Evolutionary conservation across 2,113 vertebrate genomes (phyloP).

Genomic region (Lagopus leucura): DNA sequence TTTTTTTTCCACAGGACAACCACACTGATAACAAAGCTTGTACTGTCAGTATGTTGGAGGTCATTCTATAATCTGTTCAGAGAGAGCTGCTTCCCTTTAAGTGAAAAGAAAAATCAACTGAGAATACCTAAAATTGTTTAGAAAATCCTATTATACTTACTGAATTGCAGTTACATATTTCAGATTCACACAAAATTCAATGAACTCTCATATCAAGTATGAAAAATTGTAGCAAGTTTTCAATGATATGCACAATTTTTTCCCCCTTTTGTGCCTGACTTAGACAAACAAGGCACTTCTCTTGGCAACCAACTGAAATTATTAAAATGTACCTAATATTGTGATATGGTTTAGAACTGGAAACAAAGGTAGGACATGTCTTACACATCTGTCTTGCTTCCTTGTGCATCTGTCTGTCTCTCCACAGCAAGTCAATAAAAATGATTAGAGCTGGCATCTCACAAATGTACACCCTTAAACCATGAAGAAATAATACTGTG

Average conservation of each 20-base stretch:
- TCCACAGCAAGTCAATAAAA: slow-evolving; percentile 82
- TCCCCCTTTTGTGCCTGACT: background rate
- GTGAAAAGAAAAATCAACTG: background rate
- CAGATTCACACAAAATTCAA: background rate
- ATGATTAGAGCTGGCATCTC: slow-evolving; percentile 79
- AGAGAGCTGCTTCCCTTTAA: background rate
- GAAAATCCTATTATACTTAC: slow-evolving; percentile 13
- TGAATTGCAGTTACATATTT: slow-evolving; percentile 12
- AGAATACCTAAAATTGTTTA: background rate
- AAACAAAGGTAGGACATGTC: slow-evolving; percentile 51
- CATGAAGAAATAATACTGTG: slow-evolving; percentile 77
- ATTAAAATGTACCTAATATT: slow-evolving; percentile 50
- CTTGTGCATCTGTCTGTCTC: slow-evolving; percentile 75
- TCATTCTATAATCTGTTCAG: slow-evolving; percentile 8
- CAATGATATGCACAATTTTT: background rate
- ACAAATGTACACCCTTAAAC: slow-evolving; percentile 79
- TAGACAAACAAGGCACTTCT: background rate
- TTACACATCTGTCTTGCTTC: slow-evolving; percentile 71
- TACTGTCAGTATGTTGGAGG: slow-evolving; percentile 17
- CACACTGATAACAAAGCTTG: background rate
- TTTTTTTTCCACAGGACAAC: background rate
- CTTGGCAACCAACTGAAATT: background rate
- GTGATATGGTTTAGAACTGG: slow-evolving; percentile 48
- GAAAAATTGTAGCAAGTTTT: background rate
- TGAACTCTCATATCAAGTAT: background rate